Evolutionary conservation across 2,888 invertebrate species (phyloP).

Genomic region (Pimpla rufipes): DNA sequence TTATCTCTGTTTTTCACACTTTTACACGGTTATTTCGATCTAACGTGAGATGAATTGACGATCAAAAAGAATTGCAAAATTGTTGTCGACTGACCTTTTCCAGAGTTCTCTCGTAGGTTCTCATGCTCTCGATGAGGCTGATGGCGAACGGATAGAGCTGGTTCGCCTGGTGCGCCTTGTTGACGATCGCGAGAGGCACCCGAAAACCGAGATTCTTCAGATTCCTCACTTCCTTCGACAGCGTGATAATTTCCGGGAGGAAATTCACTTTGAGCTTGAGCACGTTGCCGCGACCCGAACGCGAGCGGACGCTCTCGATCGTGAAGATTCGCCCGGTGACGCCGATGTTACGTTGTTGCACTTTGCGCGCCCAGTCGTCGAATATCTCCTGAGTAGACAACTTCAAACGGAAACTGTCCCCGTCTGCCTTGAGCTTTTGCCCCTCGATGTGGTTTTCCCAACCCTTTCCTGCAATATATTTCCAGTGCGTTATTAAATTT

Average conservation of each 20-base stretch:
- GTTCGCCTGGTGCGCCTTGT: slow-evolving; percentile 99
- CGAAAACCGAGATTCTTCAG: slow-evolving; percentile 98
- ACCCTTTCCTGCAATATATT: slow-evolving; percentile 90
- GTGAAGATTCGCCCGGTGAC: slow-evolving; percentile 98
- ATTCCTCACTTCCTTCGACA: slow-evolving; percentile 99
- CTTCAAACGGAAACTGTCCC: slow-evolving; percentile 98
- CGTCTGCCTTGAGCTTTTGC: slow-evolving; percentile 98
- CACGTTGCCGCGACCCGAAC: slow-evolving; percentile 93
- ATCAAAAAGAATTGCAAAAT: neutral
- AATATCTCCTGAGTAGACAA: slow-evolving; percentile 98
- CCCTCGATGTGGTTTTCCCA: slow-evolving; percentile 99
- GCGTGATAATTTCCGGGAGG: slow-evolving; percentile 98
- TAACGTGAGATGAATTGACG: slow-evolving; percentile 25
- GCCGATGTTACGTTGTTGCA: slow-evolving; percentile 97
- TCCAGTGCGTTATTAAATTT: neutral
- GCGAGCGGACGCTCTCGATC: slow-evolving; percentile 93
- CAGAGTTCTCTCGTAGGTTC: slow-evolving; percentile 98
- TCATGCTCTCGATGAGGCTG: slow-evolving; percentile 98
- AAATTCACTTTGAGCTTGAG: slow-evolving; percentile 97
- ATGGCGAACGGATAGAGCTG: slow-evolving; percentile 99
- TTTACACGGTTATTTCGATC: slow-evolving; percentile 8
- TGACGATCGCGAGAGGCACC: slow-evolving; percentile 98
- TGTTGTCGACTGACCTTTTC: slow-evolving; percentile 92
- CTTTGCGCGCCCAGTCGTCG: slow-evolving; percentile 98
- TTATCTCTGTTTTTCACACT: slow-evolving; percentile 4